Evolutionary conservation across 1,140 invertebrate species (phyloP).

Genomic region (Liolophura sinensis): DNA sequence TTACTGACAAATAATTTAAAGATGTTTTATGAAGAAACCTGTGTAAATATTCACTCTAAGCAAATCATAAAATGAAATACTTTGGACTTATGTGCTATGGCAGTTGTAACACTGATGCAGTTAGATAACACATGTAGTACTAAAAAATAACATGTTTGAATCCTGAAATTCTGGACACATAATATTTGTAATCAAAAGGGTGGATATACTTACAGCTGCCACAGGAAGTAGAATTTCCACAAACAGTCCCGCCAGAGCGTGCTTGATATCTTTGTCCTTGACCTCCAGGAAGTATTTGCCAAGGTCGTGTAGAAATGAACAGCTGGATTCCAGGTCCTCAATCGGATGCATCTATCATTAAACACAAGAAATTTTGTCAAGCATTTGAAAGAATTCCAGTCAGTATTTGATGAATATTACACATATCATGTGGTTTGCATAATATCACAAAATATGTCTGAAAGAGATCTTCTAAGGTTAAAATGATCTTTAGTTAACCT

Average conservation of each 20-base stretch:
- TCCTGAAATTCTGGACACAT: neutral
- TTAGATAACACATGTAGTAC: no score
- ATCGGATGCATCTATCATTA: slow-evolving; percentile 98
- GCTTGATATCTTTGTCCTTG: slow-evolving; percentile 98
- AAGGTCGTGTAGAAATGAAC: slow-evolving; percentile 98
- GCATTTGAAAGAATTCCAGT: neutral
- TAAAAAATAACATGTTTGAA: slow-evolving; percentile 1
- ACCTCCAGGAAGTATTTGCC: slow-evolving; percentile 96
- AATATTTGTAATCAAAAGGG: neutral
- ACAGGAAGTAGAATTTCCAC: slow-evolving; percentile 98
- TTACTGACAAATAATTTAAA: no score
- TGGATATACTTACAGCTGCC: slow-evolving; percentile 77
- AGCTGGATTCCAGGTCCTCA: slow-evolving; percentile 98
- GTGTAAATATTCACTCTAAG: no score
- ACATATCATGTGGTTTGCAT: no score
- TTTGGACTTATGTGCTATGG: no score
- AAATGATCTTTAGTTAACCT: no score
- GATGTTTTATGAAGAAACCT: no score
- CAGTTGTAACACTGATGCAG: no score
- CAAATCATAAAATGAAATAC: no score
- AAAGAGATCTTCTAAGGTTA: no score
- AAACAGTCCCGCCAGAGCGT: slow-evolving; percentile 95
- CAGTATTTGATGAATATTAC: neutral
- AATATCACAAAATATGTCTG: no score
- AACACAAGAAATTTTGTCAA: slow-evolving; percentile 33